Evolutionary conservation across 1,140 invertebrate species (phyloP).

Genomic region (Drosophila ironensis): DNA sequence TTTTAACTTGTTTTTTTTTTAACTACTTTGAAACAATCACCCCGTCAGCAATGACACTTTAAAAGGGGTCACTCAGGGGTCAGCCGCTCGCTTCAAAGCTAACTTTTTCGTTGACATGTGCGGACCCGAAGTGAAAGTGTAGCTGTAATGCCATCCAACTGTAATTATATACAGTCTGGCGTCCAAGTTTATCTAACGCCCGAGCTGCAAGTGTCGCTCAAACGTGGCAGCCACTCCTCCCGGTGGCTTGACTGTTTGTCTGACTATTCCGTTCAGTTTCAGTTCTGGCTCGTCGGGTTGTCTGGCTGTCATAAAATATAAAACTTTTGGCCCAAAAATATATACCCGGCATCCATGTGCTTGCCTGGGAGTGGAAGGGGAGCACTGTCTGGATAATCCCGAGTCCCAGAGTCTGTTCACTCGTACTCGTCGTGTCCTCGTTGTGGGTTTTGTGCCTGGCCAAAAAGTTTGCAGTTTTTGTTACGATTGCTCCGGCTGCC

Average conservation of each 20-base stretch:
- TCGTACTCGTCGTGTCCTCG: conserved; percentile 24
- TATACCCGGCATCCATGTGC: conserved; percentile 13
- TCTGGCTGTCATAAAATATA: conserved; percentile 72
- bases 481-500: conserved; percentile 14
- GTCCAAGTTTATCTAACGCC: conserved; percentile 62
- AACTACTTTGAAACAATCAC: conserved; percentile 30
- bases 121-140: conserved; percentile 64
- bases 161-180: conserved; percentile 75
- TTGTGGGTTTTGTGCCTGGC: conserved; percentile 28
- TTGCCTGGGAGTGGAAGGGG: no score
- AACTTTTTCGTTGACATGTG: conserved; percentile 52
- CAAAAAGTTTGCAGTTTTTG: conserved; percentile 74
- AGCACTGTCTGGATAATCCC: conserved; percentile 19
- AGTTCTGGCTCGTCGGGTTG: conserved; percentile 30
- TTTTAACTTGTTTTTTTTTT: conserved; percentile 12
- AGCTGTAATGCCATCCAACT: conserved; percentile 67
- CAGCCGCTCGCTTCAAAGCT: conserved; percentile 49
- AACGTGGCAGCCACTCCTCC: conserved; percentile 57
- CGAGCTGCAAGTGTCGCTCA: conserved; percentile 75
- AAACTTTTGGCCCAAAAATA: conserved; percentile 65
- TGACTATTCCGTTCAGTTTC: conserved; percentile 16
- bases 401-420: conserved; percentile 2
- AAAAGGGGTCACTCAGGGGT: conserved; percentile 57
- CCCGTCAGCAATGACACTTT: conserved; percentile 54
- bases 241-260: conserved; percentile 4